A percentile compares a stretch with the other conserved stretches of the same genome.
Evolutionary conservation across 2,888 invertebrate species (phyloP).

Genomic region (Watsonalla cultraria): DNA sequence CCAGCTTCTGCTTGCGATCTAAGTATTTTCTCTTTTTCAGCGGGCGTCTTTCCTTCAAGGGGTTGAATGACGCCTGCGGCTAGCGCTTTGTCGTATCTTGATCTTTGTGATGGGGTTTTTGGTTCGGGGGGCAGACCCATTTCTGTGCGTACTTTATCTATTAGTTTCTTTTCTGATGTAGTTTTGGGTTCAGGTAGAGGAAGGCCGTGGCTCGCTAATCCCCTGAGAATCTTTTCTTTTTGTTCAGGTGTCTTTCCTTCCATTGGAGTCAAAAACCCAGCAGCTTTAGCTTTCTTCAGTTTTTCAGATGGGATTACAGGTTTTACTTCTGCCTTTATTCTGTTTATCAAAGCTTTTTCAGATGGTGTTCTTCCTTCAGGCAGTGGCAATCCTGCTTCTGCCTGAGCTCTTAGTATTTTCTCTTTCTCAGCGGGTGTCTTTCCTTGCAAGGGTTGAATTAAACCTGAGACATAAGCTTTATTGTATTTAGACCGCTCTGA

Average conservation of each 20-base stretch:
- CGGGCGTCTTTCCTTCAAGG: slow-evolving; percentile 7
- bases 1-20: slow-evolving; percentile 3
- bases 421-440: slow-evolving; percentile 25
- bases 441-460: slow-evolving; percentile 24
- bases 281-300: slow-evolving; percentile 23
- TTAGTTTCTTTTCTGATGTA: slow-evolving; percentile 19
- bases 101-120: slow-evolving; percentile 11
- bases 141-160: slow-evolving; percentile 19
- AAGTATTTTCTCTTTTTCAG: slow-evolving; percentile 8
- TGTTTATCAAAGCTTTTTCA: slow-evolving; percentile 24
- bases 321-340: slow-evolving; percentile 19
- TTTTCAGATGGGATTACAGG: slow-evolving; percentile 16
- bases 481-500: slow-evolving; percentile 16
- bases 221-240: slow-evolving; percentile 23
- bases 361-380: slow-evolving; percentile 31
- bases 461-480: slow-evolving; percentile 21
- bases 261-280: slow-evolving; percentile 19
- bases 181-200: slow-evolving; percentile 28
- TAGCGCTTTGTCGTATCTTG: slow-evolving; percentile 6
- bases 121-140: slow-evolving; percentile 28
- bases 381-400: slow-evolving; percentile 22
- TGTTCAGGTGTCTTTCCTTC: slow-evolving; percentile 17
- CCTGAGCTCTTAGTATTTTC: slow-evolving; percentile 22
- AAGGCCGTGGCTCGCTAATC: slow-evolving; percentile 15
- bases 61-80: slow-evolving; percentile 8